phyloP scores from a whole-genome alignment of 2,113 vertebrate species.

The Amphiprion percula region DNA sequence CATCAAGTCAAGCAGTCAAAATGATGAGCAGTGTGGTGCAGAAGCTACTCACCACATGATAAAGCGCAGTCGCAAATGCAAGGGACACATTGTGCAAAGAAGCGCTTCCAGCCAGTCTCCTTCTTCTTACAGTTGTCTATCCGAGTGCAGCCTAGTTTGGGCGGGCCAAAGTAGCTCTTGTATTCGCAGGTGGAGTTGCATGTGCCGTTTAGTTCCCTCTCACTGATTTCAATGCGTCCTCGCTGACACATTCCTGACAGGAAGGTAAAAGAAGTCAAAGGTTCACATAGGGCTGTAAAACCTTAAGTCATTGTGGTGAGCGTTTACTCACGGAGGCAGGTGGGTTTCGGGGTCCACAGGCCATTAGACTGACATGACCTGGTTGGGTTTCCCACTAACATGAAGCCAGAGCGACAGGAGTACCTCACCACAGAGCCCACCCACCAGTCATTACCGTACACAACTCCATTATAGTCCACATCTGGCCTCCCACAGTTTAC shows the following conservation, averaged over 20 bases:
- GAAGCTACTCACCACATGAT: constrained; percentile 79
- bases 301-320: not conserved
- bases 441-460: constrained; percentile 88
- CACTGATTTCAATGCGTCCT: constrained; percentile 83
- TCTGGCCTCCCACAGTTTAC: constrained; percentile 89
- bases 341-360: constrained; percentile 85
- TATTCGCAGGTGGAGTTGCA: constrained; percentile 85
- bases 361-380: constrained; percentile 84
- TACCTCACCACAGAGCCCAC: constrained; percentile 88
- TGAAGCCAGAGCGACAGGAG: constrained; percentile 85
- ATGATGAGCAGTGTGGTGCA: not conserved
- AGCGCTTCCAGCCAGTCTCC: constrained; percentile 83
- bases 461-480: constrained; percentile 81
- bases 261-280: not conserved
- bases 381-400: constrained; percentile 84
- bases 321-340: constrained; percentile 85
- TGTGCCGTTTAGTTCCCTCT: constrained; percentile 80
- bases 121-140: constrained; percentile 86
- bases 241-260: constrained; percentile 84
- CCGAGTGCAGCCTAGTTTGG: constrained; percentile 80
- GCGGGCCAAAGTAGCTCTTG: constrained; percentile 77
- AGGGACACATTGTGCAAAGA: constrained; percentile 83
- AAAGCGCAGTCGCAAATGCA: constrained; percentile 88
- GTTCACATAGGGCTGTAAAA: not conserved
- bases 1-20: not conserved